These are phyloP conservation scores for Venusia cambrica DNA, from an alignment of 2,888 invertebrate species.

Conservation along the genomic window DNA sequence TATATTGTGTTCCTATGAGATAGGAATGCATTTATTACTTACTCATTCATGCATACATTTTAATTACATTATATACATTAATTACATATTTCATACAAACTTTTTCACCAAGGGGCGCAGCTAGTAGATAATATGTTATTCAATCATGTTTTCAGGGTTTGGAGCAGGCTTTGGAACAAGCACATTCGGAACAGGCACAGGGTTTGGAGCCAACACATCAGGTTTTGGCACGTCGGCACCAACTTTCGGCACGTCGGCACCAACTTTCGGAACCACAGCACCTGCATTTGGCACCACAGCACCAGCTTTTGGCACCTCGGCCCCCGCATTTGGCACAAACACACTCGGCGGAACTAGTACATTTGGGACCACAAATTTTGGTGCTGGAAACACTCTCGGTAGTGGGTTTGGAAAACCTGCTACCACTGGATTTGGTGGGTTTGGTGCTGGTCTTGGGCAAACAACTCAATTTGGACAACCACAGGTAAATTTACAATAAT, in stretches of 20 bases:
- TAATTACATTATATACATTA: too few relatives aligned
- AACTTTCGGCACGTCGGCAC: constrained; percentile 38
- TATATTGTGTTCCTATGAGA: too few relatives aligned
- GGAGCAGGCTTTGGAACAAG: constrained; percentile 38
- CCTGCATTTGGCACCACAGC: constrained; percentile 40
- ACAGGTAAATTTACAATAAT: constrained; percentile 47
- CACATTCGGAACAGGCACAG: constrained; percentile 28
- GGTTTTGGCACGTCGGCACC: constrained; percentile 18
- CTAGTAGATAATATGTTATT: too few relatives aligned
- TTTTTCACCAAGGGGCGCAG: too few relatives aligned
- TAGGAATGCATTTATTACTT: too few relatives aligned
- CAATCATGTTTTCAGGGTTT: constrained; percentile 59
- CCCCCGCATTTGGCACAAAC: constrained; percentile 46
- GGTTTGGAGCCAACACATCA: constrained; percentile 41
- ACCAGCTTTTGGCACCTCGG: constrained; percentile 49
- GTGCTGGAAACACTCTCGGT: constrained; percentile 60
- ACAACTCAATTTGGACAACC: constrained; percentile 68
- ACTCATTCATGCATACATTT: too few relatives aligned
- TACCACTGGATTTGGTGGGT: constrained; percentile 70
- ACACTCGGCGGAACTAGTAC: constrained; percentile 53
- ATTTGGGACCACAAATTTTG: constrained; percentile 52
- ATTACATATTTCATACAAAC: too few relatives aligned
- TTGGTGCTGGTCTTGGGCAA: constrained; percentile 66
- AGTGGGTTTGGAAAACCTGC: constrained; percentile 72
- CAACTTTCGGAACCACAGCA: constrained; percentile 25